Evolutionary conservation across 2,888 invertebrate genomes (phyloP).

Genomic region (Tiphia femorata): DNA sequence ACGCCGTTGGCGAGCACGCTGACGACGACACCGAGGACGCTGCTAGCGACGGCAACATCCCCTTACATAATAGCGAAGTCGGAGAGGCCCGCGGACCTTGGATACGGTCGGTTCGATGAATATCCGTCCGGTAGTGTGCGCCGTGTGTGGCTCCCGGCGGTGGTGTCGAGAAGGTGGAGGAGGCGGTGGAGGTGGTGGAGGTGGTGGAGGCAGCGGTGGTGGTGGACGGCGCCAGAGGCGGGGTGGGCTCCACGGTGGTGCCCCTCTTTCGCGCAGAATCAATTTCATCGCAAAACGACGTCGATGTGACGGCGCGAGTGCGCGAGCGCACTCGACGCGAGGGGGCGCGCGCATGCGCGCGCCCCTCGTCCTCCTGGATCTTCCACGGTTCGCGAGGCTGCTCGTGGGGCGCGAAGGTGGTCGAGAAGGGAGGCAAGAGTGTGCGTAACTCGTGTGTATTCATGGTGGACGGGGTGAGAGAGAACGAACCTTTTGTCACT

Average conservation of each 20-base stretch:
- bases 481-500: not conserved
- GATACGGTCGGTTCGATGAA: constrained; percentile 22
- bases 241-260: constrained; percentile 2
- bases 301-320: constrained; percentile 34
- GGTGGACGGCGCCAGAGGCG: not conserved
- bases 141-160: not conserved
- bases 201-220: not conserved
- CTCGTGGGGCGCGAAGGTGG: not conserved
- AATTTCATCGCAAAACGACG: constrained; percentile 55
- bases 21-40: not conserved
- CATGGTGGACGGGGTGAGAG: not conserved
- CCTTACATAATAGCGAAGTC: constrained; percentile 43
- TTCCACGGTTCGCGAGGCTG: constrained; percentile 4
- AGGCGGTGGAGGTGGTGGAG: not conserved
- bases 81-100: constrained; percentile 6
- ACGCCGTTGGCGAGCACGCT: no score
- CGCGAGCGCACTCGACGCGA: constrained; percentile 30
- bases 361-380: not conserved
- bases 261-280: constrained; percentile 58
- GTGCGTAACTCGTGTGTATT: not conserved
- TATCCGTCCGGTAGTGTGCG: not conserved
- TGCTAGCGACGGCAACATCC: constrained; percentile 15
- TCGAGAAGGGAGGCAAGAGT: not conserved
- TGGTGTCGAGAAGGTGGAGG: not conserved
- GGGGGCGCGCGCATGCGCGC: constrained; percentile 18